Conservation (phyloP, 2,888 invertebrate genomes). For the Brachypalpus laphriformis region DNA sequence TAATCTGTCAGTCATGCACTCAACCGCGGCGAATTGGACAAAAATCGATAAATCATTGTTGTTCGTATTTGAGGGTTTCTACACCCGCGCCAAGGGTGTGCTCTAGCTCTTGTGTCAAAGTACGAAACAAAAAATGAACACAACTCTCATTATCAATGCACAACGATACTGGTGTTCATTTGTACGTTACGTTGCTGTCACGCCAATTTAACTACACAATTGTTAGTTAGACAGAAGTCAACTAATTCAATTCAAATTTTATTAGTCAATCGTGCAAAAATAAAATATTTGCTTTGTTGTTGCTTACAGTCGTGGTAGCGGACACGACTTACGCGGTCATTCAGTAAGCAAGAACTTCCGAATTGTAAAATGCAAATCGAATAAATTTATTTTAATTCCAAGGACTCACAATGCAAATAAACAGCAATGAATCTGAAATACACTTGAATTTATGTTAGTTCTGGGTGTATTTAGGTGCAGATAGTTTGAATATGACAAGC, state of each 20-base stretch:
- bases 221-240: background rate
- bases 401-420: no score
- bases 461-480: background rate
- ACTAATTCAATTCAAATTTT: background rate
- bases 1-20: conserved; percentile 26
- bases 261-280: background rate
- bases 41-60: conserved; percentile 49
- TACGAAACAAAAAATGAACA: background rate
- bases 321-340: background rate
- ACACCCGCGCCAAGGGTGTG: conserved; percentile 18
- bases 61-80: background rate
- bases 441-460: background rate
- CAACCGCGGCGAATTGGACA: conserved; percentile 30
- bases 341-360: background rate
- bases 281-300: background rate
- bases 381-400: background rate
- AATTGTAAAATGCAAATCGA: background rate
- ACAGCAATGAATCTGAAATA: background rate
- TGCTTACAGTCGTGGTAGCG: background rate
- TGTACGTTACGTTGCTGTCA: background rate
- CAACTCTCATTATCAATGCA: conserved; percentile 2
- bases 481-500: background rate
- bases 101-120: conserved; percentile 35
- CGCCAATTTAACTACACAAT: background rate
- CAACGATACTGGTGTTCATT: background rate